These are phyloP conservation scores for Epirrhoe alternata DNA, from an alignment of 2,888 invertebrate species.

Conservation along the genomic window DNA sequence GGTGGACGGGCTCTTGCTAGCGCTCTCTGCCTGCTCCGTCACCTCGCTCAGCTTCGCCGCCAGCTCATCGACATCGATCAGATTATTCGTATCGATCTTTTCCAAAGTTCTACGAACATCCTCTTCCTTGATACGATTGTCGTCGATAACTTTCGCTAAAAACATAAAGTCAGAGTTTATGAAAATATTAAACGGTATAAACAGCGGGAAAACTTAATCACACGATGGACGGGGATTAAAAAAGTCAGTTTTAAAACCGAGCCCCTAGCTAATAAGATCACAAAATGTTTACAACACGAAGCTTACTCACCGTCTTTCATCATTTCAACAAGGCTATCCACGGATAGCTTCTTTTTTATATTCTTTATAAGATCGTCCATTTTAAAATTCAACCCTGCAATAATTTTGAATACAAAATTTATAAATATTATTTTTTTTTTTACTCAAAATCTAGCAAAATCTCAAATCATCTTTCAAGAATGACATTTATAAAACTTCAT, in stretches of 20 bases:
- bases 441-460: not conserved
- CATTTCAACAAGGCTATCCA: conserved; percentile 55
- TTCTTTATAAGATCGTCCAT: conserved; percentile 67
- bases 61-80: conserved; percentile 51
- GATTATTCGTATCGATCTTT: conserved; percentile 47
- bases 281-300: conserved; percentile 12
- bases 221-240: conserved; percentile 11
- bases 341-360: conserved; percentile 56
- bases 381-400: conserved; percentile 11
- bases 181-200: conserved; percentile 11
- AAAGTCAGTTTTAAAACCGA: conserved; percentile 3
- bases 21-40: conserved; percentile 37
- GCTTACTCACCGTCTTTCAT: conserved; percentile 55
- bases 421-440: not conserved
- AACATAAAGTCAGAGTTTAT: conserved; percentile 12
- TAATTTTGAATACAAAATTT: conserved; percentile 20
- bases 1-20: conserved; percentile 20
- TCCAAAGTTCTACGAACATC: conserved; percentile 51
- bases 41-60: conserved; percentile 48
- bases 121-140: conserved; percentile 48
- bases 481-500: conserved; percentile 8
- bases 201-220: conserved; percentile 3
- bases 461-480: conserved; percentile 3
- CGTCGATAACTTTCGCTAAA: conserved; percentile 49
- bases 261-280: conserved; percentile 7